These are phyloP conservation scores for Physella acuta DNA, from an alignment of 1,140 invertebrate genomes.

Conservation along the genomic window DNA sequence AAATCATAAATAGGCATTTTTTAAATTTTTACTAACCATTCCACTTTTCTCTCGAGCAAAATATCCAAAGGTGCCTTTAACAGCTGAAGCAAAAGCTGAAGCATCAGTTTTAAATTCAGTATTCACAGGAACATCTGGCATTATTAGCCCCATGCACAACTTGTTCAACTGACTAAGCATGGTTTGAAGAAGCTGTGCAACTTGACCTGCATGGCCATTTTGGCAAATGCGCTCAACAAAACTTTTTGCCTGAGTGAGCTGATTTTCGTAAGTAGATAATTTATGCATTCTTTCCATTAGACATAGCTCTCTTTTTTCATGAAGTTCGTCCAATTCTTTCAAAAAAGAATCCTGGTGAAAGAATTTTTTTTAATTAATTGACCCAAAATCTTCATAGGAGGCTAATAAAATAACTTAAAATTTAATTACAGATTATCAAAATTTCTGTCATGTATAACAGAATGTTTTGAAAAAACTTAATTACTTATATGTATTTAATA, in stretches of 20 bases:
- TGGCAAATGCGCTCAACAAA: constrained; percentile 78
- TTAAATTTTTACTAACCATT: constrained; percentile 13
- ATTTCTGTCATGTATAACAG: too few species aligned
- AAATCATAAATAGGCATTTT: neutral
- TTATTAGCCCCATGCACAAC: constrained; percentile 44
- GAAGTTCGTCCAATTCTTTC: constrained; percentile 75
- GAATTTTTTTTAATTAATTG: too few species aligned
- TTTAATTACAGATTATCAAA: too few species aligned
- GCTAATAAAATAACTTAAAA: too few species aligned
- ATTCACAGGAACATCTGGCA: constrained; percentile 74
- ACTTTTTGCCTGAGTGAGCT: constrained; percentile 73
- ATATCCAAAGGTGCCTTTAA: constrained; percentile 61
- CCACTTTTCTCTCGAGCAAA: constrained; percentile 45
- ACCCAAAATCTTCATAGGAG: too few species aligned
- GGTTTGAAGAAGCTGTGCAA: constrained; percentile 72
- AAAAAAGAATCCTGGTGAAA: constrained; percentile 68
- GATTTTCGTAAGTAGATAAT: constrained; percentile 77
- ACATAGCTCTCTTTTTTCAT: constrained; percentile 80
- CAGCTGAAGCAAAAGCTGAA: constrained; percentile 72
- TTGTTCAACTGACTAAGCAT: constrained; percentile 68
- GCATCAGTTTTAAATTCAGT: constrained; percentile 82
- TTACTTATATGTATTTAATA: too few species aligned
- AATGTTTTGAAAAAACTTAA: too few species aligned
- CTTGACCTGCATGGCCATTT: constrained; percentile 79
- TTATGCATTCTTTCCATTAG: constrained; percentile 83